Base-by-base conservation (phyloP, 2,888 invertebrate genomes). In the Empis livida region DNA sequence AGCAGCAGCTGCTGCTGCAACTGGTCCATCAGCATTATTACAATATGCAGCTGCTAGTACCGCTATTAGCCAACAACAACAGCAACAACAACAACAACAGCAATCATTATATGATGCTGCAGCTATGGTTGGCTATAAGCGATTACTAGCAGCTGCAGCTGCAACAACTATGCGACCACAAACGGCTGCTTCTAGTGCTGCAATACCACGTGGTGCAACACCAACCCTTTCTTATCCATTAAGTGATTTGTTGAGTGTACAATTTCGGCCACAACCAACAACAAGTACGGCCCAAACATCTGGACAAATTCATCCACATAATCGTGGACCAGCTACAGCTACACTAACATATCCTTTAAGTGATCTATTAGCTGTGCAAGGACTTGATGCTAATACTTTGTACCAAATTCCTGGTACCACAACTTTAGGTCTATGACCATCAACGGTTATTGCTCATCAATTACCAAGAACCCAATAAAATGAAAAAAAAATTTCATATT, bases 321-420 rank as follows among this genome's bases (percentile, higher is more conserved):
- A 67, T 70, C 53, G 20, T 23, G 41, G n/a, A 14, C n/a, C 41
- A 66, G 72, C 73, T 67, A 74, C 64, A 60, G 80, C 71, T 64
- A 73, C 77, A 20, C 71, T 80, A 49, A 74, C 78, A 42, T 83
- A 83, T 64, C 80, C 79, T 50, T 75, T 83, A 72, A 79, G 77
- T 62, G 83, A 83, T 62, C 68, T 83, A 54, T 73, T 89, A 47
- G 84, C 84, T 40, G 74, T 82, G 46, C 82, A 79, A 57, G 77
- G 80, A 42, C 71, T 82, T 51, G 82, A 82, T 16, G 77, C 70
- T 35, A 35, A 13, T 35, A 76, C 84, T 13, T 76, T 87, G 44
- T 87, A 87, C 64, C 79, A 85, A 61, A 77, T 79, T 50, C 74
- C 82, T 48, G 74, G 82, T 44, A 78, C 80, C 56, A 75, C 76